These are phyloP conservation scores for Drosophila persimilis DNA, from an alignment of 1,140 invertebrate species.

Conservation along the genomic window DNA sequence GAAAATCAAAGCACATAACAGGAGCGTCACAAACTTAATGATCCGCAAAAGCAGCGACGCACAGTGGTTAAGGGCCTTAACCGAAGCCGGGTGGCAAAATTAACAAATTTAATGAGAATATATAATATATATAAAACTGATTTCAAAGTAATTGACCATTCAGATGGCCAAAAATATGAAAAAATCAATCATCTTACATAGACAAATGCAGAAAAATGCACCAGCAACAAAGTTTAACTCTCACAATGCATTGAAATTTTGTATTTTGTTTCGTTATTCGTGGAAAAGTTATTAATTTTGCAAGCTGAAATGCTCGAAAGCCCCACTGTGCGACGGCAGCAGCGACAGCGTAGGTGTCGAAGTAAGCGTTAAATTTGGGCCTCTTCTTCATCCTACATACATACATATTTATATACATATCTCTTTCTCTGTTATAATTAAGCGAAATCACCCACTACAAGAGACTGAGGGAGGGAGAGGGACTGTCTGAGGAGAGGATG, in stretches of 20 bases:
- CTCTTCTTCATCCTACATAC: constrained; percentile 16
- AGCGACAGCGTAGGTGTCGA: constrained; percentile 24
- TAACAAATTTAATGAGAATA: too few species aligned
- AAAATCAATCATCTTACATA: too few species aligned
- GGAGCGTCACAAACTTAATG: constrained; percentile 62
- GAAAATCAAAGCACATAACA: constrained; percentile 41
- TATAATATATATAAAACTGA: too few species aligned
- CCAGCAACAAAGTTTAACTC: too few species aligned
- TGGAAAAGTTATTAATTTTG: too few species aligned
- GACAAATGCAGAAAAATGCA: too few species aligned
- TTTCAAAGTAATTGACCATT: too few species aligned
- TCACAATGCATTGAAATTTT: too few species aligned
- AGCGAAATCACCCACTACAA: constrained; percentile 54
- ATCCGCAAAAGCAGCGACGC: constrained; percentile 42
- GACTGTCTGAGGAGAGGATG: too few species aligned
- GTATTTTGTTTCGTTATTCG: not conserved
- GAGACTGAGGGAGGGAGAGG: constrained; percentile 18
- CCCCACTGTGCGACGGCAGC: not conserved
- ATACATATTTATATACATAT: not conserved
- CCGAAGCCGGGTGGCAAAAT: too few species aligned
- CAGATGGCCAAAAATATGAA: too few species aligned
- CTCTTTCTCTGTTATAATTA: constrained; percentile 48
- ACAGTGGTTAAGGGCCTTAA: not conserved
- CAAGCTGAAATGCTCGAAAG: too few species aligned
- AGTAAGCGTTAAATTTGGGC: constrained; percentile 48